Evolutionary conservation across 2,888 invertebrate genomes (phyloP).

Genomic region (Acrobasis suavella): DNA sequence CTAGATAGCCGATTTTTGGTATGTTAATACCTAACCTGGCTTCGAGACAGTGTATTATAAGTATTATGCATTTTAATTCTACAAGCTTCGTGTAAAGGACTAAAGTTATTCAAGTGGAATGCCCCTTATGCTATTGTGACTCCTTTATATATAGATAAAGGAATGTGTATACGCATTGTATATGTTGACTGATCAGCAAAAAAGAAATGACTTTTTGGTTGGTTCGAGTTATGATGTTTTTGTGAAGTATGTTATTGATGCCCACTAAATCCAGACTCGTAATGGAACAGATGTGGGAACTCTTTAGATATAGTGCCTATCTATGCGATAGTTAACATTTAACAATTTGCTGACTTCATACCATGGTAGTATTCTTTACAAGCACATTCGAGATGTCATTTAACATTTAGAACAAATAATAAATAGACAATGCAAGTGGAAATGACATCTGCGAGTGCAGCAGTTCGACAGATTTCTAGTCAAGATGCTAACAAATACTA

Average conservation of each 20-base stretch:
- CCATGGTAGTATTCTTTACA: slow-evolving; percentile 17
- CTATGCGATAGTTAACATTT: slow-evolving; percentile 9
- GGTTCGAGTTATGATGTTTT: neutral
- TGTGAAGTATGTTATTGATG: slow-evolving; percentile 7
- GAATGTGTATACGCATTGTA: neutral
- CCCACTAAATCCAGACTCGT: neutral
- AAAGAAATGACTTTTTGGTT: neutral
- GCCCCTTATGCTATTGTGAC: slow-evolving; percentile 5
- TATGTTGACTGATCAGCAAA: slow-evolving; percentile 11
- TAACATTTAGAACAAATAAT: neutral
- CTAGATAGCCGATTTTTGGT: no score
- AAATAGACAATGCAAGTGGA: neutral
- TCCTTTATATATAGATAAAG: slow-evolving; percentile 2
- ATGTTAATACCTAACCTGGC: no score
- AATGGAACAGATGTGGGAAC: slow-evolving; percentile 9
- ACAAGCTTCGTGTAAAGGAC: no score
- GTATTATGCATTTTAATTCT: no score
- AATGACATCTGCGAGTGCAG: slow-evolving; percentile 15
- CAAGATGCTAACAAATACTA: slow-evolving; percentile 37
- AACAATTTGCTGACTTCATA: slow-evolving; percentile 13
- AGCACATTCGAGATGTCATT: neutral
- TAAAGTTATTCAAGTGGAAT: neutral
- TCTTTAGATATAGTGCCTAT: neutral
- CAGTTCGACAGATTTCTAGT: slow-evolving; percentile 41
- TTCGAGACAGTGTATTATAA: no score